Evolutionary conservation across 1,140 invertebrate genomes (phyloP).

Genomic region (Drosophila bifasciata): DNA sequence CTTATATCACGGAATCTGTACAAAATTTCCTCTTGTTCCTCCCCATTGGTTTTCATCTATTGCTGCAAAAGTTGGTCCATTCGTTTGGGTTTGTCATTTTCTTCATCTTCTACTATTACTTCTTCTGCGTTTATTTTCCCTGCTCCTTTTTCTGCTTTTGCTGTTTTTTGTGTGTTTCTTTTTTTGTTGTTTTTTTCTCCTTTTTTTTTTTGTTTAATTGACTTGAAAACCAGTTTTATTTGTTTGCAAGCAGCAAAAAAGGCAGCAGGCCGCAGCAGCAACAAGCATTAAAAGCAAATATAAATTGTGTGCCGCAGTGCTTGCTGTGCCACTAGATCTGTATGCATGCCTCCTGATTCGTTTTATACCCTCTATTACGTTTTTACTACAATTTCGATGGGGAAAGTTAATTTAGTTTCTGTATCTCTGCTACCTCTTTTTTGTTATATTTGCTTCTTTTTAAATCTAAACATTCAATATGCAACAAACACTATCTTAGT

Average conservation of each 20-base stretch:
- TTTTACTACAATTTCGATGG: not conserved
- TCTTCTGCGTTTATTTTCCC: slow-evolving; percentile 22
- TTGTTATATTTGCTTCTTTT: slow-evolving; percentile 7
- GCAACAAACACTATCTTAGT: not conserved
- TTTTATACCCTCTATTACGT: slow-evolving; percentile 16
- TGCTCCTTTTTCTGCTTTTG: slow-evolving; percentile 43
- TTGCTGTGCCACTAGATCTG: slow-evolving; percentile 31
- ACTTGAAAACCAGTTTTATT: slow-evolving; percentile 78
- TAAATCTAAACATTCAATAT: not conserved
- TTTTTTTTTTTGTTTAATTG: slow-evolving; percentile 64
- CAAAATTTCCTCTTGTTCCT: not conserved
- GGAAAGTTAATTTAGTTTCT: slow-evolving; percentile 3
- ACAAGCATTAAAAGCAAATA: slow-evolving; percentile 78
- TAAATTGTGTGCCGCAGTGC: slow-evolving; percentile 64
- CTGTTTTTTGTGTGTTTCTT: slow-evolving; percentile 21
- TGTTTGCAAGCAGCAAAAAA: slow-evolving; percentile 67
- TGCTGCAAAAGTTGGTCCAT: slow-evolving; percentile 44
- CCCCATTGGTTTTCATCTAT: slow-evolving; percentile 5
- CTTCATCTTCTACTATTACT: slow-evolving; percentile 19
- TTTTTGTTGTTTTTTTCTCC: slow-evolving; percentile 36
- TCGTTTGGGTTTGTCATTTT: not conserved
- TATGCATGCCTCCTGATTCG: slow-evolving; percentile 23
- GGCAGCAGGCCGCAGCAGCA: slow-evolving; percentile 33
- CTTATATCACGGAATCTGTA: slow-evolving; percentile 7
- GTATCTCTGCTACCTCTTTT: slow-evolving; percentile 14